Evolutionary conservation across 2,888 invertebrate species (phyloP), one percentile per base, ranked within the genome.

Genomic region (Caradrina clavipalpis): DNA sequence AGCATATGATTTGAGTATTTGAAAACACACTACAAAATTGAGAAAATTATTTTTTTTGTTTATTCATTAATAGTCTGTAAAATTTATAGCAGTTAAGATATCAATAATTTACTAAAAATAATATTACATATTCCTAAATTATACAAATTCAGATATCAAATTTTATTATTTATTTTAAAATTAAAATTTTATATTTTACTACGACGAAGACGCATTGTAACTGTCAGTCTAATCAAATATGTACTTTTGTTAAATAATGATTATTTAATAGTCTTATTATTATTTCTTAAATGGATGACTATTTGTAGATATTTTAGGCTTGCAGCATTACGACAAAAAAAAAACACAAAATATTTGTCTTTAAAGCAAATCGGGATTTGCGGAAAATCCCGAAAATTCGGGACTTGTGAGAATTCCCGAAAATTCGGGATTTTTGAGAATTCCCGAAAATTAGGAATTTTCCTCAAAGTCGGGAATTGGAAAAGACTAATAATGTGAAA

Each of bases 41-140:
- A 1, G 35, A 1, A 7, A 2, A 13, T 42, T 42, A 13, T 11
- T 15, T 42, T 42, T 10, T 13, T 42, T 42, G 2, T 42, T 42
- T 45, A n/a, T 66, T 15, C n/a, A 11, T 13, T 17, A 21, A 6
- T 11, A 19, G 5, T 21, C 2, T 6, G 17, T 42, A 3, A 26
- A 3, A 26, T 26, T 13, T 57, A 2, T 51, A 73, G 50, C 73
- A 73, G 80, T 76, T 49, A 45, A 58, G 39, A 62, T 69, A 76
- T 42, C 49, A 65, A 54, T 64, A 8, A 13, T 78, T 66, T 53
- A 59, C 15, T 19, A n/a, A 50, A 22, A 35, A n/a, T 35, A 50
- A 50, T 63, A 60, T 66, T 53, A n/a, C n/a, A n/a, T n/a, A 21
- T 73, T 66, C 68, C 60, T 66, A 64, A 76, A 72, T 59, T 62